Percentiles rank a stretch among this genome's conserved stretches.
These are phyloP conservation scores for Varanus salvator DNA, from an alignment of 2,113 vertebrate species.

Conservation along the genomic window DNA sequence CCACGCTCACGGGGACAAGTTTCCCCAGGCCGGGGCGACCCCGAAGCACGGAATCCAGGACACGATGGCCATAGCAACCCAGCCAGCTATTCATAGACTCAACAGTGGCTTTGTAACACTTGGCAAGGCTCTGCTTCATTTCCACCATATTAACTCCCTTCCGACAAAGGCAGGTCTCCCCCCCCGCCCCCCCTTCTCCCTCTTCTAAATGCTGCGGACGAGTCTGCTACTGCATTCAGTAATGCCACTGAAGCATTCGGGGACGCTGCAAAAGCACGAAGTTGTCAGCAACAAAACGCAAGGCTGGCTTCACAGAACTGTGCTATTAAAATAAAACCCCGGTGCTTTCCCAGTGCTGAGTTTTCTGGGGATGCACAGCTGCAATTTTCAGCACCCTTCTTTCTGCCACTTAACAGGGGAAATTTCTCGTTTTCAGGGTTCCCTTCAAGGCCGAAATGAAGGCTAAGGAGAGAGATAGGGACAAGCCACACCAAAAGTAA, in stretches of 20 bases:
- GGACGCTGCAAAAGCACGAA: not conserved
- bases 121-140: slow-evolving; percentile 40
- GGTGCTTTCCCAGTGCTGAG: not conserved
- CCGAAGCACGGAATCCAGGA: slow-evolving; percentile 36
- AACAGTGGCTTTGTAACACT: slow-evolving; percentile 40
- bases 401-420: no score
- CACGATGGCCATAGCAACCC: slow-evolving; percentile 21
- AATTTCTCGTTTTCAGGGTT: no score
- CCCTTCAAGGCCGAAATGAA: not conserved
- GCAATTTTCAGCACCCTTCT: not conserved
- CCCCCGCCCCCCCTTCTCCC: not conserved
- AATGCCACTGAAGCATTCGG: not conserved
- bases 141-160: slow-evolving; percentile 58
- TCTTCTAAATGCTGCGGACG: not conserved
- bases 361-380: not conserved
- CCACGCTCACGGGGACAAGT: not conserved
- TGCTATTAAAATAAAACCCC: no score
- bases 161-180: slow-evolving; percentile 5
- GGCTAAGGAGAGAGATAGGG: not conserved
- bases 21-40: slow-evolving; percentile 18
- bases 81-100: slow-evolving; percentile 37
- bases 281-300: not conserved
- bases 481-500: no score
- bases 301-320: no score
- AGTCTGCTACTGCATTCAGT: not conserved